phyloP scores from a whole-genome alignment of 2,888 invertebrate genomes.

The Macrophya annulata region DNA sequence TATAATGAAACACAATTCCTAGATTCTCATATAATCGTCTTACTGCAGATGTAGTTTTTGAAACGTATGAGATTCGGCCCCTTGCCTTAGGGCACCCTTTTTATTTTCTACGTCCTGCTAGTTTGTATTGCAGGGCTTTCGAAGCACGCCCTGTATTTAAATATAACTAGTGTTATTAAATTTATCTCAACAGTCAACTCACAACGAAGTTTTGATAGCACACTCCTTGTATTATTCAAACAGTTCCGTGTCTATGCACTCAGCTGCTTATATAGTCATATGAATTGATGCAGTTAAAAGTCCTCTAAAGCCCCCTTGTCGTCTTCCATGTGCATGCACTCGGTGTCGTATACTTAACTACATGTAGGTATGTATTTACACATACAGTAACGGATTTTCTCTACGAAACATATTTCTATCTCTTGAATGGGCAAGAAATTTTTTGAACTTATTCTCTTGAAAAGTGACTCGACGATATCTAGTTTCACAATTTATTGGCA shows the following conservation, averaged over 20 bases:
- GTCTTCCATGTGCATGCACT: neutral
- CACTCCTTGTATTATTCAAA: neutral
- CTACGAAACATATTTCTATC: neutral
- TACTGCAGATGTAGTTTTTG: neutral
- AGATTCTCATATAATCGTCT: neutral
- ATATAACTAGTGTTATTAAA: neutral
- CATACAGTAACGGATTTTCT: neutral
- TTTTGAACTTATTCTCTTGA: neutral
- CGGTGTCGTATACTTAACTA: neutral
- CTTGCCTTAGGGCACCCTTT: neutral
- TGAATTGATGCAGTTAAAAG: constrained; percentile 22
- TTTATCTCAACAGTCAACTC: neutral
- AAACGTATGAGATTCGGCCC: neutral
- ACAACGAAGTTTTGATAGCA: constrained; percentile 12
- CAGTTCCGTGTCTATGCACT: neutral
- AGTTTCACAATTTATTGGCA: neutral
- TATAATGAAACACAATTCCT: neutral
- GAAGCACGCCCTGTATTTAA: neutral
- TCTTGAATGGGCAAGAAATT: neutral
- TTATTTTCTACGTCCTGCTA: neutral
- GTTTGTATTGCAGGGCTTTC: neutral
- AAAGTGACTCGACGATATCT: neutral
- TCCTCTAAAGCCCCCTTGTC: neutral
- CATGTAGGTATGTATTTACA: neutral
- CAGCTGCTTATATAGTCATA: neutral